Conservation (phyloP, 2,113 vertebrate genomes). For the Dissostichus mawsoni region DNA sequence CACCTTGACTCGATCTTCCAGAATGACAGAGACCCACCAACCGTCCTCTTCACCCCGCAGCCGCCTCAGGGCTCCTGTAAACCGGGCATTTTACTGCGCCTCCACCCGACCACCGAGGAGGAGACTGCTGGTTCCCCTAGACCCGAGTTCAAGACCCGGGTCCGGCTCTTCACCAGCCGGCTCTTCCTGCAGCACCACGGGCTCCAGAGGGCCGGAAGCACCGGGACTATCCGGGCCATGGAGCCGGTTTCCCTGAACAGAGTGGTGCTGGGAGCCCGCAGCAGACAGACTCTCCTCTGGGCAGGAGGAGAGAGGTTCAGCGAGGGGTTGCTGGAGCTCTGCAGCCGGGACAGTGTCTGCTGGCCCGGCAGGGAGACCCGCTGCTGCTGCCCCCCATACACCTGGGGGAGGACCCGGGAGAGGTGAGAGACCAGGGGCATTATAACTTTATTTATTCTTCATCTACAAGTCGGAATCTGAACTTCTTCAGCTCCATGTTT, state of each 20-base stretch:
- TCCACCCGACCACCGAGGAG: constrained; percentile 69
- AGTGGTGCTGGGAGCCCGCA: constrained; percentile 80
- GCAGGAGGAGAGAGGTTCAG: constrained; percentile 66
- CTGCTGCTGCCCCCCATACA: constrained; percentile 69
- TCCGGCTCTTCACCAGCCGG: constrained; percentile 79
- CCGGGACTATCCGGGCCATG: constrained; percentile 63
- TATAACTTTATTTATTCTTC: not conserved
- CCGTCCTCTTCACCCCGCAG: constrained; percentile 77
- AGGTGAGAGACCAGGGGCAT: constrained; percentile 39
- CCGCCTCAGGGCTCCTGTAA: constrained; percentile 15
- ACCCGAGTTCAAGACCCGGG: constrained; percentile 1
- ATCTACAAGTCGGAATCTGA: too few relatives aligned
- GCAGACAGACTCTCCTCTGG: constrained; percentile 70
- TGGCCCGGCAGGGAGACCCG: constrained; percentile 80
- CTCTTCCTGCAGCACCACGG: constrained; percentile 73
- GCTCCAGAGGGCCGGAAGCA: constrained; percentile 31
- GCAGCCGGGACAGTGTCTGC: constrained; percentile 64
- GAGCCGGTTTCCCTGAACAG: constrained; percentile 66
- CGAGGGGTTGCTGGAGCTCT: constrained; percentile 71
- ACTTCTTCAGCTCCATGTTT: too few relatives aligned
- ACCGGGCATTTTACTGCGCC: constrained; percentile 75
- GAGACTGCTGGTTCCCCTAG: constrained; percentile 46
- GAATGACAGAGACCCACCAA: constrained; percentile 52
- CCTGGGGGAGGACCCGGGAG: constrained; percentile 59
- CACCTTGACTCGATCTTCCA: constrained; percentile 65